Evolutionary conservation across 2,113 vertebrate genomes (phyloP).

Genomic region (Phasianus colchicus): DNA sequence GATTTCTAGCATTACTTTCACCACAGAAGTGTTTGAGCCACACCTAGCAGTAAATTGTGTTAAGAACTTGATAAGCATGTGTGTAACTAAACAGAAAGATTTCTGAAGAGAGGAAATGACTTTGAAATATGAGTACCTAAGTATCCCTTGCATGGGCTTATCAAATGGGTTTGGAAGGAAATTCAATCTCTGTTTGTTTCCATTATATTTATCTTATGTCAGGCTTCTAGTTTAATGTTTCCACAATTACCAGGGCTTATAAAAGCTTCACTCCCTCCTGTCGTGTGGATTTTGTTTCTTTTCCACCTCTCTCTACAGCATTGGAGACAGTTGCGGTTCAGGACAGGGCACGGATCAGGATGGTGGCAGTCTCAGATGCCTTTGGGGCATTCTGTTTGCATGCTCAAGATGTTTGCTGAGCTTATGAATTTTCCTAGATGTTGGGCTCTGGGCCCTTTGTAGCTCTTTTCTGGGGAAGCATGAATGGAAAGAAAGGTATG

Average conservation of each 20-base stretch:
- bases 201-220: background rate
- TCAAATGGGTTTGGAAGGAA: background rate
- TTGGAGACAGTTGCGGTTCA: background rate
- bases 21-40: background rate
- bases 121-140: background rate
- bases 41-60: background rate
- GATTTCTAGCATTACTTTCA: background rate
- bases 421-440: background rate
- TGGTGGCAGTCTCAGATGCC: background rate
- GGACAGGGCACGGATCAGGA: background rate
- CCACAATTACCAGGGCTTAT: background rate
- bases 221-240: background rate
- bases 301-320: background rate
- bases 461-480: background rate
- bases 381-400: background rate
- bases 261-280: background rate
- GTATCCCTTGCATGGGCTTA: background rate
- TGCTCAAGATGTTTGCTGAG: background rate
- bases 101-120: constrained; percentile 5
- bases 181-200: background rate
- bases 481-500: background rate
- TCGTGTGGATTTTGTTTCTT: background rate
- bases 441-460: background rate
- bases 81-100: background rate
- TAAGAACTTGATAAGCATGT: background rate